Percentiles rank a stretch among this genome's conserved stretches.
phyloP scores from a whole-genome alignment of 1,140 invertebrate species.

The Glossosoma conforme region DNA sequence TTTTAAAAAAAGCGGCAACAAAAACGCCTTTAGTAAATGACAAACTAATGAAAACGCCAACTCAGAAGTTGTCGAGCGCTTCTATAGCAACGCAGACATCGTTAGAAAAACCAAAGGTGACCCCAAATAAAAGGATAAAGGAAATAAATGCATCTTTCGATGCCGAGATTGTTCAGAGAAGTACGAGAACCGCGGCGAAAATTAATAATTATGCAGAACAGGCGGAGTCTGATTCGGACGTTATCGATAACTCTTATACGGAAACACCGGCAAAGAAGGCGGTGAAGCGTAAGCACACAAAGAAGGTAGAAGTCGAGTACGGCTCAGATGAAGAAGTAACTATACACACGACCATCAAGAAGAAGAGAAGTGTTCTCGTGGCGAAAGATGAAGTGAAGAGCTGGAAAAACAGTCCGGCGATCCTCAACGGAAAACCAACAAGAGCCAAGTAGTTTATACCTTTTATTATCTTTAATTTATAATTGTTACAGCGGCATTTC shows the following conservation, averaged over 20 bases:
- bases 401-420: slow-evolving; percentile 24
- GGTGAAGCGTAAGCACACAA: slow-evolving; percentile 24
- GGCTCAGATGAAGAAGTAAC: slow-evolving; percentile 27
- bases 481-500: no score
- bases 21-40: slow-evolving; percentile 1
- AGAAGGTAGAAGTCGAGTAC: slow-evolving; percentile 25
- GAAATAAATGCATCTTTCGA: not conserved
- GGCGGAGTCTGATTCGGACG: slow-evolving; percentile 17
- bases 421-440: slow-evolving; percentile 17
- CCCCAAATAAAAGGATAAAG: not conserved
- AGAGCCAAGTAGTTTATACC: slow-evolving; percentile 5
- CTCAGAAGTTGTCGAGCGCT: slow-evolving; percentile 9
- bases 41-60: slow-evolving; percentile 7
- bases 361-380: slow-evolving; percentile 19
- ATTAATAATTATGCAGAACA: slow-evolving; percentile 15
- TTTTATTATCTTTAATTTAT: not conserved
- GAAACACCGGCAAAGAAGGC: slow-evolving; percentile 17
- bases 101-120: slow-evolving; percentile 12
- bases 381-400: slow-evolving; percentile 18
- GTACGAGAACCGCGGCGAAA: slow-evolving; percentile 1
- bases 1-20: not conserved
- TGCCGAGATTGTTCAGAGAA: not conserved
- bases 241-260: slow-evolving; percentile 25
- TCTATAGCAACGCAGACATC: slow-evolving; percentile 21
- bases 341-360: slow-evolving; percentile 27